These are phyloP conservation scores for Grammomys dolichurus DNA, from an alignment of 2,113 vertebrate species.

Conservation along the genomic window DNA sequence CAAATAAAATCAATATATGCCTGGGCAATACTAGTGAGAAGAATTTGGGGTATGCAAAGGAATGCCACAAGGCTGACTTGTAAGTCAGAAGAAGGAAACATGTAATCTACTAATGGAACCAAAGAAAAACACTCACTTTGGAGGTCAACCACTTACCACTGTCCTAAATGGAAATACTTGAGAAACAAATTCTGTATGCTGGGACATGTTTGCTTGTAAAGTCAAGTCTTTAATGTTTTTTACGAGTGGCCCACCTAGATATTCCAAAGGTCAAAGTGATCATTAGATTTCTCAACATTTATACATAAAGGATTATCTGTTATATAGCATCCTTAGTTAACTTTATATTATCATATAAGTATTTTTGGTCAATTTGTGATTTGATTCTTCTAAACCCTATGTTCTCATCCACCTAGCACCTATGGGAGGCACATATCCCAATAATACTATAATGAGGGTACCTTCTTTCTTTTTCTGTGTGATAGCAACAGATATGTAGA, in stretches of 20 bases:
- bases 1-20: conserved; percentile 53
- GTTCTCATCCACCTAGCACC: background rate
- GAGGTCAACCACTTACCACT: fast-evolving
- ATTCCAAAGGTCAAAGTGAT: conserved; percentile 56
- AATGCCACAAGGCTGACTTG: background rate
- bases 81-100: conserved; percentile 7
- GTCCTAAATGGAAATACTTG: background rate
- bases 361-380: conserved; percentile 4
- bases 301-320: conserved; percentile 66
- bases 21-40: background rate
- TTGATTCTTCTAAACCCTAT: background rate
- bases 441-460: background rate
- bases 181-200: background rate
- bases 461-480: background rate
- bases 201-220: background rate
- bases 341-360: background rate
- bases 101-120: background rate
- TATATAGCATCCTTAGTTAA: conserved; percentile 8
- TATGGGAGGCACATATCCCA: background rate
- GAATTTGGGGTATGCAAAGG: background rate
- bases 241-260: background rate
- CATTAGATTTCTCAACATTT: conserved; percentile 59
- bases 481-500: conserved; percentile 27
- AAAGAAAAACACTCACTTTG: background rate
- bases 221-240: background rate